phyloP scores from a whole-genome alignment of 2,113 vertebrate genomes.

The Cercopithecus mona region DNA sequence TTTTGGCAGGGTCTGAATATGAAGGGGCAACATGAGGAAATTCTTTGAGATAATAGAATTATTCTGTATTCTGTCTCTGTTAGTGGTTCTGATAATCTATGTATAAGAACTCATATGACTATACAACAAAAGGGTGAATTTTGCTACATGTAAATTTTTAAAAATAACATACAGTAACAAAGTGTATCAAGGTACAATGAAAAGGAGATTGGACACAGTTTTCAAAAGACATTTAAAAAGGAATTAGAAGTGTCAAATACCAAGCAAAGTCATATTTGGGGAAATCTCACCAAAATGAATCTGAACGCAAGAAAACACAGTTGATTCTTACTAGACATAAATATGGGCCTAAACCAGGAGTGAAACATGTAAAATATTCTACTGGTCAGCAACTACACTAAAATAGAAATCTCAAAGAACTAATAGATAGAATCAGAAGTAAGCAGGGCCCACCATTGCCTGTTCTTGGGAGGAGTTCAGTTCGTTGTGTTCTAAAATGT shows the following conservation, averaged over 20 bases:
- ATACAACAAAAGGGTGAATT: background rate
- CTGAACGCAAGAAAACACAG: background rate
- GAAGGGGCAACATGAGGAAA: background rate
- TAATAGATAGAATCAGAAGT: background rate
- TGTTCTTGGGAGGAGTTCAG: background rate
- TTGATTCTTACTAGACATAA: background rate
- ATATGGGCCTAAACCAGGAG: background rate
- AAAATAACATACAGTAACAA: background rate
- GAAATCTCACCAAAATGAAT: background rate
- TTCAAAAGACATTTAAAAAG: background rate
- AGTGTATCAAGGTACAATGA: background rate
- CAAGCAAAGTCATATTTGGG: background rate
- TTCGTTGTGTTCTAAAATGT: background rate
- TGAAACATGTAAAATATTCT: background rate
- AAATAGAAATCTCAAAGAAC: background rate
- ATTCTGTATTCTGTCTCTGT: background rate
- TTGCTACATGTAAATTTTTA: background rate
- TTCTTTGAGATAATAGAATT: background rate
- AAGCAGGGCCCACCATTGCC: background rate
- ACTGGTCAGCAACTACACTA: background rate
- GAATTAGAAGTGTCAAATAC: background rate
- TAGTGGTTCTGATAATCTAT: background rate
- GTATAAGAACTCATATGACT: background rate
- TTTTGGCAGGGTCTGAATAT: background rate
- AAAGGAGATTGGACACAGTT: accelerated